These are phyloP conservation scores for Cyclopterus lumpus DNA, from an alignment of 2,797 vertebrate species.

Conservation along the genomic window DNA sequence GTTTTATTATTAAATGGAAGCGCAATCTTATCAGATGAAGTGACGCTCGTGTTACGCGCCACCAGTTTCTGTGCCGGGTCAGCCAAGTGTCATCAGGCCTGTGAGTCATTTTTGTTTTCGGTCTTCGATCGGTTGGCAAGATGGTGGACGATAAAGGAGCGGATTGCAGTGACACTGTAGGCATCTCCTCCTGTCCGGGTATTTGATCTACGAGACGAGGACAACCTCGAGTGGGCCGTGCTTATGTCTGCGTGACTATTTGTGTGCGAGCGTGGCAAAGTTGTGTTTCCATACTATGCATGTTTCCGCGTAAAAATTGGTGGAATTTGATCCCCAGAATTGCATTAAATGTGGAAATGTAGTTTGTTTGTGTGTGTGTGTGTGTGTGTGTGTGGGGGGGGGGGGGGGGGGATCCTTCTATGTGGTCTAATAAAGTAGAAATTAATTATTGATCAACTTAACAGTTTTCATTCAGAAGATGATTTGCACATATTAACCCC, in stretches of 20 bases:
- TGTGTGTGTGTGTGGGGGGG: too few relatives aligned
- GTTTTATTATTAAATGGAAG: background rate
- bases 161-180: constrained; percentile 10
- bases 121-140: background rate
- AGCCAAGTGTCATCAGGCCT: background rate
- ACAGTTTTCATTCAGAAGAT: background rate
- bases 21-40: background rate
- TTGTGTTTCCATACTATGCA: background rate
- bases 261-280: background rate
- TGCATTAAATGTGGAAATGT: background rate
- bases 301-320: background rate
- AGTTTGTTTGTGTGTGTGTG: too few relatives aligned
- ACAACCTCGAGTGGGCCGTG: background rate
- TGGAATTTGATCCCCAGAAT: background rate
- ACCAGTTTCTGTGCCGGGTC: background rate
- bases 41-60: background rate
- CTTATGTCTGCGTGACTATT: background rate
- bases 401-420: background rate
- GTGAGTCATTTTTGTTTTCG: background rate
- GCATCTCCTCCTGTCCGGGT: background rate
- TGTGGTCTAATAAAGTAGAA: background rate
- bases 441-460: background rate
- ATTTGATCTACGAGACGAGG: constrained; percentile 7
- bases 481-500: background rate
- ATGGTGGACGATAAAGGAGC: constrained; percentile 14